phyloP scores from a whole-genome alignment of 2,888 invertebrate species.

The Clepsis dumicolana region DNA sequence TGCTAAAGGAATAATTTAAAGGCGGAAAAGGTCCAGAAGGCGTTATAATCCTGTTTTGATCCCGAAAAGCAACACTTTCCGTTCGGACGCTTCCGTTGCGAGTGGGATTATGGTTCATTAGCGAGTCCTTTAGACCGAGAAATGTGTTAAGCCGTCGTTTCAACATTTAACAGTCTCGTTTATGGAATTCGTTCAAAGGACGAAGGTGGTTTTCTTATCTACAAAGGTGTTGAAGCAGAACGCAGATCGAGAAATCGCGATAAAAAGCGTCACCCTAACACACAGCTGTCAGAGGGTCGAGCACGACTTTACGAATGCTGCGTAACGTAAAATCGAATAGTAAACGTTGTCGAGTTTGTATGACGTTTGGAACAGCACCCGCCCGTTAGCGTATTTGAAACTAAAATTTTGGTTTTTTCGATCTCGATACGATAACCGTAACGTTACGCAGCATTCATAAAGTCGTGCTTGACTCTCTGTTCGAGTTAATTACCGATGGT shows the following conservation, averaged over 20 bases:
- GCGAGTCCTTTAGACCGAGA: slow-evolving; percentile 26
- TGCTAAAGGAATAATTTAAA: not conserved
- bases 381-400: too few relatives aligned
- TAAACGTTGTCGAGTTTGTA: too few relatives aligned
- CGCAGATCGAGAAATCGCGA: not conserved
- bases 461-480: too few relatives aligned
- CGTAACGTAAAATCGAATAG: too few relatives aligned
- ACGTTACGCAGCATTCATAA: too few relatives aligned
- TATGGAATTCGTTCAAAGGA: not conserved
- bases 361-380: too few relatives aligned
- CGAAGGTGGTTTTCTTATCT: not conserved
- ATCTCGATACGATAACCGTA: too few relatives aligned
- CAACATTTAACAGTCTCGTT: slow-evolving; percentile 24
- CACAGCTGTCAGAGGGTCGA: too few relatives aligned
- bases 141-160: slow-evolving; percentile 4
- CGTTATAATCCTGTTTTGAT: slow-evolving; percentile 28
- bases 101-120: slow-evolving; percentile 30
- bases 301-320: too few relatives aligned
- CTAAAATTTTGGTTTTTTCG: too few relatives aligned
- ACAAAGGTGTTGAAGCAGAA: not conserved
- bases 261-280: too few relatives aligned
- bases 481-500: not conserved
- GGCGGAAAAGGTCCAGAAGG: not conserved
- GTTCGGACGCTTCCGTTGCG: not conserved
- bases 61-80: slow-evolving; percentile 18